A percentile compares a stretch with the other conserved stretches of the same genome.
These are phyloP conservation scores for Drosophila bipectinata DNA, from an alignment of 1,140 invertebrate genomes.

Conservation along the genomic window DNA sequence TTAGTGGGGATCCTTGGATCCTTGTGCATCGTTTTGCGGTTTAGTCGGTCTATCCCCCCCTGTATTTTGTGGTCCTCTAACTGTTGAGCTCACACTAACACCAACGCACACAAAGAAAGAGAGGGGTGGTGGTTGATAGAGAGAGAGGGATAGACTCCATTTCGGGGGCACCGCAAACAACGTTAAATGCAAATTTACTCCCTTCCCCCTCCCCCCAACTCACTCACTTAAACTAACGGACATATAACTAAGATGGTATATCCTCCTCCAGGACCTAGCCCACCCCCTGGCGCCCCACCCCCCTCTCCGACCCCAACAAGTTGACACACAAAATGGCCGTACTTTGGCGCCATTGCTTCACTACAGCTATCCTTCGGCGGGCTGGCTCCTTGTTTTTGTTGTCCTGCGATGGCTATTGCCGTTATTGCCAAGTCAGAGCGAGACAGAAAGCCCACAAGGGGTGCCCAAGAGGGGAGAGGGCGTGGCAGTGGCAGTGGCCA, in stretches of 20 bases:
- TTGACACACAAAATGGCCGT: slow-evolving; percentile 75
- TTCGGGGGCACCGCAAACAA: slow-evolving; percentile 78
- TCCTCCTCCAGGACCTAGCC: neutral
- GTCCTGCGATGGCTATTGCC: slow-evolving; percentile 65
- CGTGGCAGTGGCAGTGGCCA: slow-evolving; percentile 35
- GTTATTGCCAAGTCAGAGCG: slow-evolving; percentile 56
- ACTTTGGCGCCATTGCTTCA: slow-evolving; percentile 77
- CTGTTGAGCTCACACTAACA: slow-evolving; percentile 43
- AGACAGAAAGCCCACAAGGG: neutral
- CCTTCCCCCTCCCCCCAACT: neutral
- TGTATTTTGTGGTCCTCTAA: slow-evolving; percentile 55
- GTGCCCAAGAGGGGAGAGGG: neutral
- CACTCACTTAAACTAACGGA: slow-evolving; percentile 1
- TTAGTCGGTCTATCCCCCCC: slow-evolving; percentile 43
- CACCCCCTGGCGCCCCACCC: neutral
- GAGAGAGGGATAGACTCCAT: slow-evolving; percentile 20
- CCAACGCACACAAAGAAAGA: slow-evolving; percentile 8
- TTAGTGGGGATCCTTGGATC: slow-evolving; percentile 10
- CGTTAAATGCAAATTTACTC: slow-evolving; percentile 82
- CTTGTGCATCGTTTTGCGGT: slow-evolving; percentile 55
- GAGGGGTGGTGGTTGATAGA: too few relatives aligned
- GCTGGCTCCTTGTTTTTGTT: slow-evolving; percentile 20
- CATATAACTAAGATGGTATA: slow-evolving; percentile 10
- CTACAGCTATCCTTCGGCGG: slow-evolving; percentile 34
- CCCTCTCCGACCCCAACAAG: slow-evolving; percentile 22